Evolutionary conservation across 2,797 vertebrate species (phyloP).

Genomic region (Sebastiscus albofasciatus): DNA sequence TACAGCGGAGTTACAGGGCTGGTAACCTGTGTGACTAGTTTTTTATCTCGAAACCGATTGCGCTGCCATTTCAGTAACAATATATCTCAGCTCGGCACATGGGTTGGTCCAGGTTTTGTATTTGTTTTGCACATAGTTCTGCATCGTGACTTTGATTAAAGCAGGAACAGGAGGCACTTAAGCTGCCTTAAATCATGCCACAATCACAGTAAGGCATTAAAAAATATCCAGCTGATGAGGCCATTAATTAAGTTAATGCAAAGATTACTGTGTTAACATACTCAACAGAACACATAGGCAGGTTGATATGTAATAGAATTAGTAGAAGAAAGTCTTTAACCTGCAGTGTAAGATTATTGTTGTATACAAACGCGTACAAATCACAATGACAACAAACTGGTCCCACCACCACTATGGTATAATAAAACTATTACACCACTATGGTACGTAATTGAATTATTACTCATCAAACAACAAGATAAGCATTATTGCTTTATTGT

Average conservation of each 20-base stretch:
- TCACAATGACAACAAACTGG: background rate
- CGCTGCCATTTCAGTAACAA: slow-evolving; percentile 52
- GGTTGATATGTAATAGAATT: background rate
- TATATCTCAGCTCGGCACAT: slow-evolving; percentile 24
- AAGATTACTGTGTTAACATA: background rate
- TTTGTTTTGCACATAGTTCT: slow-evolving; percentile 64
- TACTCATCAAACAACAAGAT: slow-evolving; percentile 3
- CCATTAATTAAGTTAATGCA: slow-evolving; percentile 30
- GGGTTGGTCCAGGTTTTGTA: slow-evolving; percentile 51
- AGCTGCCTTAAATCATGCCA: slow-evolving; percentile 3
- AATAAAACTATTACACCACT: background rate
- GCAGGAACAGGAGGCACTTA: slow-evolving; percentile 19
- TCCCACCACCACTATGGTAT: background rate
- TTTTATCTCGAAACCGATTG: slow-evolving; percentile 49
- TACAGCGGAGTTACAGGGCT: background rate
- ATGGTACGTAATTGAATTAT: background rate
- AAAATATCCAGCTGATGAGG: slow-evolving; percentile 15
- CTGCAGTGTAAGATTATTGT: background rate
- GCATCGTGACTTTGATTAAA: slow-evolving; percentile 41
- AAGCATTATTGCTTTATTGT: slow-evolving; percentile 19
- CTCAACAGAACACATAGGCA: background rate
- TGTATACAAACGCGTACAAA: background rate
- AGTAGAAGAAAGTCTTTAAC: background rate
- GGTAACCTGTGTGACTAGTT: slow-evolving; percentile 72
- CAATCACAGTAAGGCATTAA: slow-evolving; percentile 1